These are phyloP conservation scores for Tiliqua scincoides DNA, from an alignment of 2,113 vertebrate genomes.

Conservation along the genomic window DNA sequence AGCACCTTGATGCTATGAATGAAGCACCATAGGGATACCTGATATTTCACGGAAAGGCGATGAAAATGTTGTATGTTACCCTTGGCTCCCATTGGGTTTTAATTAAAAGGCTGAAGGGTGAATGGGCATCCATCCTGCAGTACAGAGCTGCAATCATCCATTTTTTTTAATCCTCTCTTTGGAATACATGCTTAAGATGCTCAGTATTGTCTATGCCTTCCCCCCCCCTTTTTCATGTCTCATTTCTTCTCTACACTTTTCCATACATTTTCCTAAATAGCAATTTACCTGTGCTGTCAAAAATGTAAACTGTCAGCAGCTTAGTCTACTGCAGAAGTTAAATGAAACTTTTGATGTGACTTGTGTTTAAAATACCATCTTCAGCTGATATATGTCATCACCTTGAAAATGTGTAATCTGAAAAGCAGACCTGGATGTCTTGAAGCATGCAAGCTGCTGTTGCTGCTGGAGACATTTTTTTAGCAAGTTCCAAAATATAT, in stretches of 20 bases:
- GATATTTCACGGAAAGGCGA: not conserved
- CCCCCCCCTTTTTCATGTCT: not conserved
- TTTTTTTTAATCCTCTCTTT: constrained; percentile 36
- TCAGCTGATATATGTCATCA: constrained; percentile 74
- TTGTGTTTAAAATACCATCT: constrained; percentile 73
- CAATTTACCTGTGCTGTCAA: constrained; percentile 72
- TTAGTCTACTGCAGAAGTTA: constrained; percentile 72
- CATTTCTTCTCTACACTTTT: constrained; percentile 41
- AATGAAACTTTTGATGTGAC: constrained; percentile 74
- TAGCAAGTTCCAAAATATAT: constrained; percentile 71
- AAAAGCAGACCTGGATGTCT: constrained; percentile 70
- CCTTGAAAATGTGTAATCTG: constrained; percentile 73
- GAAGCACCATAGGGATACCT: not conserved
- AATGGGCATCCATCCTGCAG: not conserved
- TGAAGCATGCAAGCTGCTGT: constrained; percentile 63
- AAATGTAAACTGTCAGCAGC: constrained; percentile 71
- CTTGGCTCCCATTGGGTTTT: not conserved
- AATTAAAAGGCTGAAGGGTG: not conserved
- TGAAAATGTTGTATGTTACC: not conserved
- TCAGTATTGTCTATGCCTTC: constrained; percentile 55
- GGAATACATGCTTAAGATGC: constrained; percentile 56
- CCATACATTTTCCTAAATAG: constrained; percentile 56
- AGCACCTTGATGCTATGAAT: not conserved
- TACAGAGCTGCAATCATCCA: not conserved
- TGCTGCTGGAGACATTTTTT: constrained; percentile 56